Percentiles rank a stretch among this genome's conserved stretches.
phyloP scores from a whole-genome alignment of 2,888 invertebrate genomes.

The Habroteleia sp. region DNA sequence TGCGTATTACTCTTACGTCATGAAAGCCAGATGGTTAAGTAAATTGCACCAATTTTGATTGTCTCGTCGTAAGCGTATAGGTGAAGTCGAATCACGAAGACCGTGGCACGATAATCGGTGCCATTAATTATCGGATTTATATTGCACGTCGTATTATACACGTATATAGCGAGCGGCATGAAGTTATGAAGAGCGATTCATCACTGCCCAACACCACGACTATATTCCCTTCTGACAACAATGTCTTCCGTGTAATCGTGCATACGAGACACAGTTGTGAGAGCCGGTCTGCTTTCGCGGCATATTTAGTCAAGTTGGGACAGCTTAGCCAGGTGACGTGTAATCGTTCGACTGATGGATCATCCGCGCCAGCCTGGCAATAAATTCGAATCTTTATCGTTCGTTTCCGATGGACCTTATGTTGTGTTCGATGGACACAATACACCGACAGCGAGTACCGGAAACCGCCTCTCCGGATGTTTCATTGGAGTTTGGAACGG shows the following conservation, averaged over 20 bases:
- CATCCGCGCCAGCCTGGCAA: slow-evolving; percentile 30
- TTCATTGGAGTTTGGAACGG: slow-evolving; percentile 55
- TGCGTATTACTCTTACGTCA: slow-evolving; percentile 16
- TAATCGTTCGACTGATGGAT: slow-evolving; percentile 62
- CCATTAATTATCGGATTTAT: slow-evolving; percentile 64
- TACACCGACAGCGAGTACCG: slow-evolving; percentile 43
- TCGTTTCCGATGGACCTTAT: slow-evolving; percentile 49
- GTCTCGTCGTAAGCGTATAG: slow-evolving; percentile 47
- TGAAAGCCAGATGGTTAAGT: slow-evolving; percentile 42
- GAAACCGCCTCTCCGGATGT: slow-evolving; percentile 62
- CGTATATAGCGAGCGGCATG: slow-evolving; percentile 42
- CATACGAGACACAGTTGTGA: slow-evolving; percentile 30
- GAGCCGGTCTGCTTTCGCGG: slow-evolving; percentile 33
- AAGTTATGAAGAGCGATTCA: slow-evolving; percentile 65
- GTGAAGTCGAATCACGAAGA: slow-evolving; percentile 57
- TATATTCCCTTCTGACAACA: slow-evolving; percentile 56
- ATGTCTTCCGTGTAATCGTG: slow-evolving; percentile 51
- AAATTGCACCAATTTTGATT: slow-evolving; percentile 44
- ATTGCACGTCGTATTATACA: slow-evolving; percentile 54
- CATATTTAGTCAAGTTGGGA: slow-evolving; percentile 62
- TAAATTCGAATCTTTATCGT: slow-evolving; percentile 51
- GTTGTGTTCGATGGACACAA: slow-evolving; percentile 53
- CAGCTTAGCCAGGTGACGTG: slow-evolving; percentile 62
- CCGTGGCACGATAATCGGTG: slow-evolving; percentile 45
- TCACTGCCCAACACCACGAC: slow-evolving; percentile 54